Conservation (phyloP, 2,797 vertebrate genomes). For the Steatocranus sp. region DNA sequence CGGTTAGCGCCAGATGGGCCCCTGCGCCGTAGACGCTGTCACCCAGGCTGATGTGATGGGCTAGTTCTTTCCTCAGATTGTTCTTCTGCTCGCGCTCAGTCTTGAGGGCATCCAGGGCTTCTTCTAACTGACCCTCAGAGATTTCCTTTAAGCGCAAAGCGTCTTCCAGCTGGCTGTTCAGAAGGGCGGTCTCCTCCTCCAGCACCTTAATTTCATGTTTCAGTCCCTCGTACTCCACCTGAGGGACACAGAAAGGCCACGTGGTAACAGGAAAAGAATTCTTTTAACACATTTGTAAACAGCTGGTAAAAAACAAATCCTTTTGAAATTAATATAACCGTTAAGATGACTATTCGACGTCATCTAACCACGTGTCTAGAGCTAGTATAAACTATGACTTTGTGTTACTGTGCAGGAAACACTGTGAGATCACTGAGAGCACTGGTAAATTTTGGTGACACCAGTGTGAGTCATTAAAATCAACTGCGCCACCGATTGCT, state of each 20-base stretch:
- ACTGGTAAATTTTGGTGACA: background rate
- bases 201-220: constrained; percentile 98
- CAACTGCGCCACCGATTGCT: background rate
- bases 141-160: constrained; percentile 94
- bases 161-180: constrained; percentile 96
- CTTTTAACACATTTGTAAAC: background rate
- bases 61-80: constrained; percentile 90
- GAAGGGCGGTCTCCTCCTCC: constrained; percentile 94
- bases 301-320: background rate
- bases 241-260: constrained; percentile 2
- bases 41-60: constrained; percentile 88
- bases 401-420: background rate
- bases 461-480: background rate
- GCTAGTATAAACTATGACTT: background rate
- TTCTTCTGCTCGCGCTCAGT: constrained; percentile 97
- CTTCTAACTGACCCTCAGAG: constrained; percentile 90
- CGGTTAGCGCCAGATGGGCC: constrained; percentile 87
- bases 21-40: constrained; percentile 84
- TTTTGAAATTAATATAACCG: background rate
- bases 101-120: constrained; percentile 93
- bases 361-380: background rate
- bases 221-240: constrained; percentile 98
- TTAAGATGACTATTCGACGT: background rate
- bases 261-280: background rate
- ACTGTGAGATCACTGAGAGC: background rate